Percentiles rank a stretch among this genome's conserved stretches.
Conservation (phyloP, 2,797 vertebrate species). For the Neosilurus hyrtlii region DNA sequence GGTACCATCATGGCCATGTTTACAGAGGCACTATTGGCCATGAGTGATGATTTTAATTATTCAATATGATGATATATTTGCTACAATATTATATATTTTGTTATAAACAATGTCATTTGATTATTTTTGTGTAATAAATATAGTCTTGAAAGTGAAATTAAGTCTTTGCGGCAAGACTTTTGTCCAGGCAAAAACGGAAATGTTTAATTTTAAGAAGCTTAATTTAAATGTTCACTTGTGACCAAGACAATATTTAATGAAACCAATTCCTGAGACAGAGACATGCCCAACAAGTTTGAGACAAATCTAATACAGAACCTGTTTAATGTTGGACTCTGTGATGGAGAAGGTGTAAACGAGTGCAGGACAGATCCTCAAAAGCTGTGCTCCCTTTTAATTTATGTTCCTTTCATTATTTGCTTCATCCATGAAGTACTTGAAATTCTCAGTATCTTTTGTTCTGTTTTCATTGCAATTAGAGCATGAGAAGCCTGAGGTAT, state of each 20-base stretch:
- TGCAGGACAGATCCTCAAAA: neutral
- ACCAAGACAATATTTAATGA: conserved; percentile 2
- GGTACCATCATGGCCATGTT: no score
- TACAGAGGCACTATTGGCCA: no score
- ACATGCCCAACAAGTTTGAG: neutral
- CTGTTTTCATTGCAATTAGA: conserved; percentile 1
- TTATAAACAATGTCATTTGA: no score
- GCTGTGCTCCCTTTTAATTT: neutral
- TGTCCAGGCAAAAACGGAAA: no score
- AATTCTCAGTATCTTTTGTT: neutral
- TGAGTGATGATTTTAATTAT: no score
- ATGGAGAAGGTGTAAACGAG: neutral
- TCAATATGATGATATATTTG: no score
- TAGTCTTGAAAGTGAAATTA: no score
- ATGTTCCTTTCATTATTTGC: neutral
- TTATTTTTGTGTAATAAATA: no score
- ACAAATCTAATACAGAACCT: neutral
- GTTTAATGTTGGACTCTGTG: neutral
- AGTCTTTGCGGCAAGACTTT: no score
- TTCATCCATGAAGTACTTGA: neutral
- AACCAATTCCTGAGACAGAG: no score
- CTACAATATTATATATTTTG: no score
- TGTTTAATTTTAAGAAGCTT: no score
- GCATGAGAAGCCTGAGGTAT: neutral
- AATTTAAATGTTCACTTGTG: neutral